phyloP scores from a whole-genome alignment of 2,113 vertebrate genomes.

The Bubo scandiacus region DNA sequence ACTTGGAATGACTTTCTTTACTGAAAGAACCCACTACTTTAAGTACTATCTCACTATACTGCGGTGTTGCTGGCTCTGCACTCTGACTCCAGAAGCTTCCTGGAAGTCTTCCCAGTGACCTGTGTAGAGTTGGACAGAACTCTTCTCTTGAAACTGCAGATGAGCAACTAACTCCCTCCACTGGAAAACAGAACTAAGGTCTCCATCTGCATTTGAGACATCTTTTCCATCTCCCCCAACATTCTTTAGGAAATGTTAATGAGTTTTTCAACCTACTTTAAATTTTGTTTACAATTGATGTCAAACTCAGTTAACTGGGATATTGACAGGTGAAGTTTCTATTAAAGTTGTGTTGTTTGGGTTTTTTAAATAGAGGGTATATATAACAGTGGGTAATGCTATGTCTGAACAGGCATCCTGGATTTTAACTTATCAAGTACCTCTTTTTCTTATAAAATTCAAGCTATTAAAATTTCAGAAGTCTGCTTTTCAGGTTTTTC shows the following conservation, averaged over 20 bases:
- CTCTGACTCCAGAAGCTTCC: not conserved
- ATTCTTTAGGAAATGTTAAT: not conserved
- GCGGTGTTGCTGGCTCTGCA: not conserved
- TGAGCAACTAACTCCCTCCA: accelerated
- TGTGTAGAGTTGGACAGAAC: not conserved
- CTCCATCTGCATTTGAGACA: not conserved
- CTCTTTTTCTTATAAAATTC: not conserved
- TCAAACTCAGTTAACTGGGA: not conserved
- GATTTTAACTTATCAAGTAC: not conserved
- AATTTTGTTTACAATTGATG: not conserved
- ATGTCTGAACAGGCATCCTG: not conserved
- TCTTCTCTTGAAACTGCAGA: not conserved
- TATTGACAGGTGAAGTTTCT: not conserved
- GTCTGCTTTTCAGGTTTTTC: not conserved
- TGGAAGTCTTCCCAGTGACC: accelerated
- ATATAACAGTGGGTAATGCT: not conserved
- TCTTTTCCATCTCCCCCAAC: not conserved
- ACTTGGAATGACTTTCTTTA: not conserved
- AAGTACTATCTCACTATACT: accelerated
- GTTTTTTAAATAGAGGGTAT: not conserved
- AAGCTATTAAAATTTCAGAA: not conserved
- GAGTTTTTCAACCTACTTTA: not conserved
- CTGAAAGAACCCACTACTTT: accelerated
- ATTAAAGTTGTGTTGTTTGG: not conserved
- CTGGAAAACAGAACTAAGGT: not conserved